phyloP scores from a whole-genome alignment of 2,888 invertebrate genomes.

The Pseudanteris insignis region DNA sequence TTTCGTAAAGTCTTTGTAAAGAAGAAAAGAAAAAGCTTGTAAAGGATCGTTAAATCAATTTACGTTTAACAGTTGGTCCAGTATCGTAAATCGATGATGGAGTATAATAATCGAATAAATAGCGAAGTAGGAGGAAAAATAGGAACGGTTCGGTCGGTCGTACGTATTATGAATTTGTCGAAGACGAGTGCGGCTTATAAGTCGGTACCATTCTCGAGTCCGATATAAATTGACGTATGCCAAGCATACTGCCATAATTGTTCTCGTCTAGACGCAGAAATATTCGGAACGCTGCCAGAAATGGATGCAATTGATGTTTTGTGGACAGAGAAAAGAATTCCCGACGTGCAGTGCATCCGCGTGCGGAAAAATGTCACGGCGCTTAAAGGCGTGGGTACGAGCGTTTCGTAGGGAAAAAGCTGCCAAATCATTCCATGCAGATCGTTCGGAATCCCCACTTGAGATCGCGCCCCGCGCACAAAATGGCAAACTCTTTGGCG shows the following conservation, averaged over 20 bases:
- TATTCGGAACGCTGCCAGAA: slow-evolving; percentile 47
- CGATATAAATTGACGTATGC: slow-evolving; percentile 46
- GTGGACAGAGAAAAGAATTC: slow-evolving; percentile 47
- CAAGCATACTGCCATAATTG: slow-evolving; percentile 47
- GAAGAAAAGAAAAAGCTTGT: no score
- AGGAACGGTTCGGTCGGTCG: slow-evolving; percentile 9
- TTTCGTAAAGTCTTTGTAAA: no score
- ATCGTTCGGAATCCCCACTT: slow-evolving; percentile 40
- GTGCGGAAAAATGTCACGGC: slow-evolving; percentile 42
- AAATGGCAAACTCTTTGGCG: slow-evolving; percentile 50
- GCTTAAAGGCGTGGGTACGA: slow-evolving; percentile 34
- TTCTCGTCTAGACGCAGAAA: slow-evolving; percentile 47
- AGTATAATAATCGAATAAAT: slow-evolving; percentile 7
- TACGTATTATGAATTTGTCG: slow-evolving; percentile 25
- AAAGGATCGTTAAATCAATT: no score
- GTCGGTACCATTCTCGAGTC: slow-evolving; percentile 33
- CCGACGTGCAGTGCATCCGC: slow-evolving; percentile 46
- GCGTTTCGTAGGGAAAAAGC: slow-evolving; percentile 43
- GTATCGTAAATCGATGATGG: not conserved
- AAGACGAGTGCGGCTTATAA: slow-evolving; percentile 12
- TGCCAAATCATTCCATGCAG: slow-evolving; percentile 47
- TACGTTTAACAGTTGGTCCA: no score
- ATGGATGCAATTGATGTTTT: slow-evolving; percentile 46
- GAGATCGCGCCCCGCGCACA: slow-evolving; percentile 47
- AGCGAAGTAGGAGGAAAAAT: slow-evolving; percentile 2